Evolutionary conservation across 2,797 vertebrate species (phyloP), one percentile per base, ranked within the genome.

Genomic region (Oceanodroma leucorhoa): DNA sequence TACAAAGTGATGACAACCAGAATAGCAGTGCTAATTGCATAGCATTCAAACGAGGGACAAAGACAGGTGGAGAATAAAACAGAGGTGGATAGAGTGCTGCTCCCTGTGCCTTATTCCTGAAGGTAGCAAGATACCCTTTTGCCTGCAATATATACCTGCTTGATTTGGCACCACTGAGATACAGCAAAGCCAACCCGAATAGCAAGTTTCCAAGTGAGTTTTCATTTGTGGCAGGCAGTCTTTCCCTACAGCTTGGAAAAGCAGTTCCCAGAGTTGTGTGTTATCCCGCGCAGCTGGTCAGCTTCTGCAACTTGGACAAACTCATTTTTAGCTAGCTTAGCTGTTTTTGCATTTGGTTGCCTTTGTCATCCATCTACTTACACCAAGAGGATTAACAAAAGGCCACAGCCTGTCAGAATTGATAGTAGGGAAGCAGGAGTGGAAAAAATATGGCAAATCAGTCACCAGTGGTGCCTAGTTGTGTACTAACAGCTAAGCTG

Each of bases 111-210:
- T 65, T 38, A 5, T 18, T 55, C 20, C n/a, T 43, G 51, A 40
- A 29, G 3, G 8, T 3, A 58, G 32, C 10, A 75, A 71, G 65
- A 78, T 11, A 34, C 9, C 16, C 11, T 53, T 77, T 62, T 1
- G 2, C 15, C n/a, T 71, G 8, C 29, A 60, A 5, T 13, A 16
- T 36, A 7, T 6, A 20, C 22, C 73, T 51, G 29, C 40, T 85
- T 54, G 15, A 6, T 54, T 53, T 72, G 46, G n/a, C 66, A 36
- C 16, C 0, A 0, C 1, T 60, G 36, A 60, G 7, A 26, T 6
- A 8, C 10, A 76, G 38, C 22, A 69, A 69, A 66, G 1, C 9
- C 5, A 18, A 11, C 15, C 32, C 2, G 0, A 43, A 46, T 7
- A 51, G 5, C 34, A 46, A 2, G 20, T 29, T 82, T 77, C 34